phyloP scores from a whole-genome alignment of 2,888 invertebrate genomes.

The Ptychoptera contaminata region DNA sequence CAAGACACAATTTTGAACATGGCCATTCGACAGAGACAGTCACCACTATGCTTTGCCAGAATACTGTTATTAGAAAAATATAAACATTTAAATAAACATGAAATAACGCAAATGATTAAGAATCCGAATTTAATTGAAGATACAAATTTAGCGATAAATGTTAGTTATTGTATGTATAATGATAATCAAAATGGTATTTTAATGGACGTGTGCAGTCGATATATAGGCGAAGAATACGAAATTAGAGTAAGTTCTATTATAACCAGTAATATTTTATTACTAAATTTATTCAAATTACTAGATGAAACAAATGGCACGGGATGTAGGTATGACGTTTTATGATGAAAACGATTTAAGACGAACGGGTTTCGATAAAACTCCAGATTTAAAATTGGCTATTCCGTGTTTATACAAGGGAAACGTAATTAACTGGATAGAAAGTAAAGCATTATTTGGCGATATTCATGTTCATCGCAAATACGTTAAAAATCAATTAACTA shows the following conservation, averaged over 20 bases:
- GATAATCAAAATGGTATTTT: slow-evolving; percentile 76
- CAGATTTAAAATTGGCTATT: slow-evolving; percentile 79
- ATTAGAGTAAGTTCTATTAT: slow-evolving; percentile 40
- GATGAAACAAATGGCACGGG: slow-evolving; percentile 25
- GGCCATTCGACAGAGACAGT: slow-evolving; percentile 17
- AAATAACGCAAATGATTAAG: slow-evolving; percentile 21
- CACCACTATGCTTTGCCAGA: slow-evolving; percentile 23
- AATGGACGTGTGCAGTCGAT: slow-evolving; percentile 64
- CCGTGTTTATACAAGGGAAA: slow-evolving; percentile 74
- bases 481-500: slow-evolving; percentile 66
- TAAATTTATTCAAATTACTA: slow-evolving; percentile 6
- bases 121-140: slow-evolving; percentile 24
- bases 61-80: slow-evolving; percentile 22
- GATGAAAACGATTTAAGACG: slow-evolving; percentile 68
- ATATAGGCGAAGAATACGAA: slow-evolving; percentile 73
- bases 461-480: slow-evolving; percentile 64
- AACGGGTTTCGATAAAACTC: slow-evolving; percentile 87
- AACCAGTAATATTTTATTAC: slow-evolving; percentile 14
- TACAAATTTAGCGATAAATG: slow-evolving; percentile 21
- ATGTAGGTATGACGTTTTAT: slow-evolving; percentile 42
- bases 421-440: slow-evolving; percentile 90
- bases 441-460: slow-evolving; percentile 90
- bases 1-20: slow-evolving; percentile 16
- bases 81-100: slow-evolving; percentile 15
- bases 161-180: slow-evolving; percentile 50